Evolutionary conservation across 2,888 invertebrate genomes (phyloP).

Genomic region (Malthinus flaveolus): DNA sequence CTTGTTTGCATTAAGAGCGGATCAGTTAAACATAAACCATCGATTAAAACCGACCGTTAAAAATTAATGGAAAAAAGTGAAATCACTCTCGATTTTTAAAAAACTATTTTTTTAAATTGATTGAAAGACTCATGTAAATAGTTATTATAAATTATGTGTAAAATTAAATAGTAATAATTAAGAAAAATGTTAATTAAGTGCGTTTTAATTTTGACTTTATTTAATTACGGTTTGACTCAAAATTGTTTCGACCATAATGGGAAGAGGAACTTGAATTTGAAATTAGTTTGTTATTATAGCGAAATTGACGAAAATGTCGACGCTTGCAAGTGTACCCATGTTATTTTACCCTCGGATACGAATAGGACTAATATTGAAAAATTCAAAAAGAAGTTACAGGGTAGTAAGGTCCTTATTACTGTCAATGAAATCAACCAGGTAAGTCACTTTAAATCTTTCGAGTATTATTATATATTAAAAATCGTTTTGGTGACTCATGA

Average conservation of each 20-base stretch:
- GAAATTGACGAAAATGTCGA: constrained; percentile 42
- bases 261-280: constrained; percentile 38
- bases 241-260: constrained; percentile 38
- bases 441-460: constrained; percentile 33
- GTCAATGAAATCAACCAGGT: constrained; percentile 64
- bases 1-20: constrained; percentile 12
- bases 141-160: background rate
- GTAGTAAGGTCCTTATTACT: constrained; percentile 60
- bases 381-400: constrained; percentile 55
- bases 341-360: constrained; percentile 46
- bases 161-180: background rate
- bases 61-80: constrained; percentile 34
- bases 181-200: constrained; percentile 13
- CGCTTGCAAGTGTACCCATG: constrained; percentile 50
- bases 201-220: constrained; percentile 21
- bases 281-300: constrained; percentile 51
- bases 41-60: constrained; percentile 41
- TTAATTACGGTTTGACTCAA: constrained; percentile 32
- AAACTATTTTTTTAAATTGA: background rate
- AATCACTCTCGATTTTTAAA: constrained; percentile 40
- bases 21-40: constrained; percentile 44
- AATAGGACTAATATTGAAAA: constrained; percentile 52
- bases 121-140: background rate
- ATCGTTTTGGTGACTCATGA: too few relatives aligned
- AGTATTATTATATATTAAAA: too few relatives aligned